phyloP scores from a whole-genome alignment of 1,140 invertebrate genomes.

The Cydia splendana region DNA sequence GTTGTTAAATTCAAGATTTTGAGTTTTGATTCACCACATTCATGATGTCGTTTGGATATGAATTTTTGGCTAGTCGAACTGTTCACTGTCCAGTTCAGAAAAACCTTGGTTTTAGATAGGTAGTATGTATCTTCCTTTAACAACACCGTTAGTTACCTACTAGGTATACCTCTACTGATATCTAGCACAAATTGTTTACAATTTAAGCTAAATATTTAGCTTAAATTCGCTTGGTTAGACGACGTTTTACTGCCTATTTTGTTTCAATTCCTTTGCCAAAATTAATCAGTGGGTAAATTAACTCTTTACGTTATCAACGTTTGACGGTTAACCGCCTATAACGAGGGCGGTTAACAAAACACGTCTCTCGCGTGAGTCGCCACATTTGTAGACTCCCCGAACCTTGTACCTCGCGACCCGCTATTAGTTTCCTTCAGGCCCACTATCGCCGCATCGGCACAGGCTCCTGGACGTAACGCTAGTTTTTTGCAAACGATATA shows the following conservation, averaged over 20 bases:
- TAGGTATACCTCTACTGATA: too few species aligned
- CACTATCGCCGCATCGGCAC: constrained; percentile 32
- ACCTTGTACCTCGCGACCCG: constrained; percentile 50
- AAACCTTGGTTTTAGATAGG: too few species aligned
- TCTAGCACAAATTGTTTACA: too few species aligned
- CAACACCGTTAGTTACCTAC: too few species aligned
- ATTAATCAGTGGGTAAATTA: neutral
- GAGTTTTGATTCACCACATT: too few species aligned
- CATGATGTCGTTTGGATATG: too few species aligned
- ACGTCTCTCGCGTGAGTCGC: constrained; percentile 49
- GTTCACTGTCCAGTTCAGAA: too few species aligned
- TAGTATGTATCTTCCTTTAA: neutral
- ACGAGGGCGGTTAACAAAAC: constrained; percentile 34
- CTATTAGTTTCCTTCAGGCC: constrained; percentile 44
- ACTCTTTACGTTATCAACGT: neutral
- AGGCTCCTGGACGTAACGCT: constrained; percentile 61
- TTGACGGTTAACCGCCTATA: constrained; percentile 15
- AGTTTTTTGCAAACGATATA: constrained; percentile 62
- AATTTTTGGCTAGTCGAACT: too few species aligned
- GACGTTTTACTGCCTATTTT: neutral
- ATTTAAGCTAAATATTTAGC: too few species aligned
- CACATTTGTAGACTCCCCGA: constrained; percentile 36
- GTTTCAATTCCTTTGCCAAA: neutral
- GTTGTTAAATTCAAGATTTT: too few species aligned
- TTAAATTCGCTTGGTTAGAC: neutral